Conservation (phyloP, 1,140 invertebrate species). For the Reticulitermes speratus region DNA sequence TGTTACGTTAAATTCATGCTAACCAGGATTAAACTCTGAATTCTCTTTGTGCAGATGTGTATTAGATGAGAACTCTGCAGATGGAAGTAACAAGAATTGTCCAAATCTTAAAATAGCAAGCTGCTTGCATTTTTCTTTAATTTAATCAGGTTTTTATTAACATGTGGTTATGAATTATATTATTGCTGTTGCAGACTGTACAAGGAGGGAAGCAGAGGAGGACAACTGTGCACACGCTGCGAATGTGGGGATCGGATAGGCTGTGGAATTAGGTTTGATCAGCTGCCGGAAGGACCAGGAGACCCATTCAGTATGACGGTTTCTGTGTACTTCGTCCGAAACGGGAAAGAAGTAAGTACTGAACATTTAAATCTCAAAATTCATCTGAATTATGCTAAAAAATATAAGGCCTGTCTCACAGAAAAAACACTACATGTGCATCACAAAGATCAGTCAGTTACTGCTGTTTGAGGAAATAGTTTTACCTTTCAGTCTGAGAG, state of each 20-base stretch:
- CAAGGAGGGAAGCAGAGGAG: slow-evolving; percentile 42
- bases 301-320: slow-evolving; percentile 37
- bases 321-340: slow-evolving; percentile 53
- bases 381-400: background rate
- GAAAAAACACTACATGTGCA: too few relatives aligned
- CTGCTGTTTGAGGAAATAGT: too few relatives aligned
- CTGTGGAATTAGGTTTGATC: slow-evolving; percentile 50
- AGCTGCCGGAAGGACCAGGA: slow-evolving; percentile 38
- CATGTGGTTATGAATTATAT: background rate
- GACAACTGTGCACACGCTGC: slow-evolving; percentile 48
- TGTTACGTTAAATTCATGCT: too few relatives aligned
- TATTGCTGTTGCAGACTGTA: slow-evolving; percentile 36
- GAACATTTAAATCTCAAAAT: background rate
- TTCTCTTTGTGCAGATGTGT: too few relatives aligned
- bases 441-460: too few relatives aligned
- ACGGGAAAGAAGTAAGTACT: slow-evolving; percentile 50
- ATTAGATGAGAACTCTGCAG: too few relatives aligned
- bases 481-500: too few relatives aligned
- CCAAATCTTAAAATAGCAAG: too few relatives aligned
- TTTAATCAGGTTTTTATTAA: too few relatives aligned
- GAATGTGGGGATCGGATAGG: slow-evolving; percentile 51
- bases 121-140: too few relatives aligned
- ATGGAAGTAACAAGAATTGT: too few relatives aligned
- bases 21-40: too few relatives aligned
- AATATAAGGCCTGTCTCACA: background rate